Evolutionary conservation across 2,888 invertebrate genomes (phyloP).

Genomic region (Sicus ferrugineus): DNA sequence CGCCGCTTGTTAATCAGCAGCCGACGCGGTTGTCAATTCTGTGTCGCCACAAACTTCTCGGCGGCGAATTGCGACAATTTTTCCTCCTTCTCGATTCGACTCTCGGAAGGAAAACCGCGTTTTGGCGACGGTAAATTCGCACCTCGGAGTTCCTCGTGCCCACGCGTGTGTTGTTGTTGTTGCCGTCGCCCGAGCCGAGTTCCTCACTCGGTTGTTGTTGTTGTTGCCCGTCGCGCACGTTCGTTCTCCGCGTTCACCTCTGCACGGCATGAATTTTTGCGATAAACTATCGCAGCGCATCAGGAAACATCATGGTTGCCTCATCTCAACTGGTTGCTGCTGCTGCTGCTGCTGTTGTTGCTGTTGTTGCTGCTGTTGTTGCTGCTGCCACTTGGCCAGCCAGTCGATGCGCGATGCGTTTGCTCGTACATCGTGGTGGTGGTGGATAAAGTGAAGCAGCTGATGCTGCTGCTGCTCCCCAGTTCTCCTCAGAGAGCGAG

Average conservation of each 20-base stretch:
- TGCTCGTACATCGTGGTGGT: slow-evolving; percentile 43
- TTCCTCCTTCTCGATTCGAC: neutral
- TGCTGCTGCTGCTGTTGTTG: slow-evolving; percentile 38
- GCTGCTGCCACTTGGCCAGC: slow-evolving; percentile 37
- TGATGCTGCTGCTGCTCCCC: slow-evolving; percentile 48
- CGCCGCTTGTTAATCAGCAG: neutral
- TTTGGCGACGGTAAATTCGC: slow-evolving; percentile 43
- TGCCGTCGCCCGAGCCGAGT: no score
- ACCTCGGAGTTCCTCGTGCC: slow-evolving; percentile 22
- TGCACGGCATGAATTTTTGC: slow-evolving; percentile 66
- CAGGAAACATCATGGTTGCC: slow-evolving; percentile 62
- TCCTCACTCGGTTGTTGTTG: no score
- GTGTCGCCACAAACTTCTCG: no score
- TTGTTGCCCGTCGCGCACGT: slow-evolving; percentile 47
- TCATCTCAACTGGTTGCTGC: slow-evolving; percentile 45
- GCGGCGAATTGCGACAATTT: neutral
- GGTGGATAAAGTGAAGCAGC: slow-evolving; percentile 52
- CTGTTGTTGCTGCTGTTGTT: slow-evolving; percentile 38
- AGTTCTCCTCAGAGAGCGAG: no score
- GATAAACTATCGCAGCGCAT: slow-evolving; percentile 65
- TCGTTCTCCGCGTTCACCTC: slow-evolving; percentile 63
- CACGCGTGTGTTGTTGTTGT: slow-evolving; percentile 23
- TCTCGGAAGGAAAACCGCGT: neutral
- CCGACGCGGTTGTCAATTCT: slow-evolving; percentile 9
- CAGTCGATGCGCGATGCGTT: slow-evolving; percentile 18